Percentiles rank a stretch among this genome's conserved stretches.
Conservation (phyloP, 2,113 vertebrate species). For the Oplegnathus fasciatus region DNA sequence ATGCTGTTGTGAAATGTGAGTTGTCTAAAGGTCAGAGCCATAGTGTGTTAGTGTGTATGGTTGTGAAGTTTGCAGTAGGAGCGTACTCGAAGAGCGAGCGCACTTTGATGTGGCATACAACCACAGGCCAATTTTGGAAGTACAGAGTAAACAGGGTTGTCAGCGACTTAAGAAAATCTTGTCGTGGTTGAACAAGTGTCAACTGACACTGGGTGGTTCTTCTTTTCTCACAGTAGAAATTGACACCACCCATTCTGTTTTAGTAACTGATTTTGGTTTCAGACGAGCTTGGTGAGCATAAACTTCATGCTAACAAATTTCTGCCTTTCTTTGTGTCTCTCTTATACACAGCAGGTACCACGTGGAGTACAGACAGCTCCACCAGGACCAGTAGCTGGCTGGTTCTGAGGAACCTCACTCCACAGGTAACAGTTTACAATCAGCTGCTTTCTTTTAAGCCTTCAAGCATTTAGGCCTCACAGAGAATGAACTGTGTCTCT, state of each 20-base stretch:
- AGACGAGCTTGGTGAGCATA: not conserved
- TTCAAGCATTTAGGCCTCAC: not conserved
- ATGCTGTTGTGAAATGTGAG: not conserved
- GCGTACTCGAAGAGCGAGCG: not conserved
- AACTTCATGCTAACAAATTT: slow-evolving; percentile 5
- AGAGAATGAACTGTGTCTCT: not conserved
- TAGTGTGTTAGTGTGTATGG: not conserved
- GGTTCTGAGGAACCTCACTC: slow-evolving; percentile 98
- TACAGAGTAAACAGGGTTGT: not conserved
- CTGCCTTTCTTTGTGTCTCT: not conserved
- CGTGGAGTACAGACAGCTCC: slow-evolving; percentile 97
- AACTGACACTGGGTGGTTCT: slow-evolving; percentile 41
- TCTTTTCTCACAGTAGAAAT: not conserved
- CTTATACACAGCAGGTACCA: slow-evolving; percentile 86
- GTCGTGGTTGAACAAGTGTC: slow-evolving; percentile 34
- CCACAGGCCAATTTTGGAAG: not conserved
- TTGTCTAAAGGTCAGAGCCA: not conserved
- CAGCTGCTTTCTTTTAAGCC: not conserved
- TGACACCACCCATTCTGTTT: slow-evolving; percentile 12
- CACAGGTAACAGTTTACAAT: slow-evolving; percentile 88
- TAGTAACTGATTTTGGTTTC: slow-evolving; percentile 27
- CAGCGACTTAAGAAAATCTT: not conserved
- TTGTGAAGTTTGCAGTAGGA: not conserved
- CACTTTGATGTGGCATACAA: slow-evolving; percentile 31
- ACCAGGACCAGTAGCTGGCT: slow-evolving; percentile 97